phyloP scores from a whole-genome alignment of 2,113 vertebrate genomes.

The Pithys albifrons region DNA sequence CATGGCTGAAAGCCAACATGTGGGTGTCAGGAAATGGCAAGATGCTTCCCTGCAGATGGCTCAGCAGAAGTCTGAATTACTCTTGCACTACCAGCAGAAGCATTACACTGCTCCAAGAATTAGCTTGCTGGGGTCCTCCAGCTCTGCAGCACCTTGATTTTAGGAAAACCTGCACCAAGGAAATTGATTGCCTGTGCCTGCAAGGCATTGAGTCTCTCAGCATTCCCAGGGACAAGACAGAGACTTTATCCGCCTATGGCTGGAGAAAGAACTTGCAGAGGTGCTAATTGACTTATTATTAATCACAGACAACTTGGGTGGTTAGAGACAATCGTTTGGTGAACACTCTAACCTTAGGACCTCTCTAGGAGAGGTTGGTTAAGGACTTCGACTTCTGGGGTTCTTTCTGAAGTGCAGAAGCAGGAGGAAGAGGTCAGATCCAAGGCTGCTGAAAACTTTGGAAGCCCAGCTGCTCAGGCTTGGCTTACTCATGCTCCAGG shows the following conservation, averaged over 20 bases:
- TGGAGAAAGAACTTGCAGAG: neutral
- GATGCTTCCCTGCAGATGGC: slow-evolving; percentile 16
- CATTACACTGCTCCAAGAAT: neutral
- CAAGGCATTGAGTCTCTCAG: neutral
- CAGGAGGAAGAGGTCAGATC: neutral
- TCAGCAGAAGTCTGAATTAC: slow-evolving; percentile 14
- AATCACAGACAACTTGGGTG: neutral
- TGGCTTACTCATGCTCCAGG: neutral
- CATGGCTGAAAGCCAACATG: neutral
- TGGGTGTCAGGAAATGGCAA: slow-evolving; percentile 3
- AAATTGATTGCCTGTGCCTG: neutral
- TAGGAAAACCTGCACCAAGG: neutral
- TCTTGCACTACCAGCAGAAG: neutral
- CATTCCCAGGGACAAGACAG: neutral
- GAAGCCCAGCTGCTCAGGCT: neutral
- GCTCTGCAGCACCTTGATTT: neutral
- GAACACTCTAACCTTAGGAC: neutral
- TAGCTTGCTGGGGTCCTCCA: neutral
- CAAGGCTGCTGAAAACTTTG: neutral
- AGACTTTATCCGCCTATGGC: neutral
- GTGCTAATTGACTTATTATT: neutral
- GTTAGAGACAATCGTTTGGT: neutral
- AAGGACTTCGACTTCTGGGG: neutral
- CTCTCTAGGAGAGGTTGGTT: neutral
- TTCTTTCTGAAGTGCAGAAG: neutral